Evolutionary conservation across 2,888 invertebrate species (phyloP).

Genomic region (Yponomeuta sedellus): DNA sequence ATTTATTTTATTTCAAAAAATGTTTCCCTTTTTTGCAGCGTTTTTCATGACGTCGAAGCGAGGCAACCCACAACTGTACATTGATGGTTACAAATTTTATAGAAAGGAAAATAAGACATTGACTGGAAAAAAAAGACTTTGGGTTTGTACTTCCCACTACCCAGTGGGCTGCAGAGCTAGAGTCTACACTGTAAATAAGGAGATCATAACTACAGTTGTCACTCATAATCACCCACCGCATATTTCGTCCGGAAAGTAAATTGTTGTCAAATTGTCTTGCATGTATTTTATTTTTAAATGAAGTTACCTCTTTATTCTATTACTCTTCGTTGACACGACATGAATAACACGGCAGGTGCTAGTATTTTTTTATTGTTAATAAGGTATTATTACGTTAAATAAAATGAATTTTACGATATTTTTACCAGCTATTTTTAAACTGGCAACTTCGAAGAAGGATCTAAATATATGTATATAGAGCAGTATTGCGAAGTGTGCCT

Average conservation of each 20-base stretch:
- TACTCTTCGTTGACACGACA: too few species aligned
- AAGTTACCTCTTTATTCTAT: too few species aligned
- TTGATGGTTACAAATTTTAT: neutral
- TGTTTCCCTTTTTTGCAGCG: neutral
- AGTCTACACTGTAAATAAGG: slow-evolving; percentile 24
- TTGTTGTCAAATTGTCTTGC: too few species aligned
- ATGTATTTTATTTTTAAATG: too few species aligned
- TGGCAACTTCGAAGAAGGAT: slow-evolving; percentile 34
- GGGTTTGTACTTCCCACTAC: slow-evolving; percentile 30
- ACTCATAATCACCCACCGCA: slow-evolving; percentile 9
- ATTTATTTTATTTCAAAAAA: neutral
- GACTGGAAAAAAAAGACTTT: slow-evolving; percentile 24
- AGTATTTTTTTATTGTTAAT: too few species aligned
- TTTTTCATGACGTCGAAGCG: neutral
- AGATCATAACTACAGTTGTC: slow-evolving; percentile 18
- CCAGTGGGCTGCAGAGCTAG: slow-evolving; percentile 25
- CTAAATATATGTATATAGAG: slow-evolving; percentile 23
- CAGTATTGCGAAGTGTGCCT: slow-evolving; percentile 43
- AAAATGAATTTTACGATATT: too few species aligned
- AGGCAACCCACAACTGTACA: neutral
- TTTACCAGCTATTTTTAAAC: slow-evolving; percentile 48
- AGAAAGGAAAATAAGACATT: neutral
- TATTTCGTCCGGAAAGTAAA: too few species aligned
- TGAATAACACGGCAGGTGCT: too few species aligned
- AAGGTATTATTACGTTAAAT: too few species aligned